Evolutionary conservation across 1,140 invertebrate genomes (phyloP).

Genomic region (Dreissena polymorpha): DNA sequence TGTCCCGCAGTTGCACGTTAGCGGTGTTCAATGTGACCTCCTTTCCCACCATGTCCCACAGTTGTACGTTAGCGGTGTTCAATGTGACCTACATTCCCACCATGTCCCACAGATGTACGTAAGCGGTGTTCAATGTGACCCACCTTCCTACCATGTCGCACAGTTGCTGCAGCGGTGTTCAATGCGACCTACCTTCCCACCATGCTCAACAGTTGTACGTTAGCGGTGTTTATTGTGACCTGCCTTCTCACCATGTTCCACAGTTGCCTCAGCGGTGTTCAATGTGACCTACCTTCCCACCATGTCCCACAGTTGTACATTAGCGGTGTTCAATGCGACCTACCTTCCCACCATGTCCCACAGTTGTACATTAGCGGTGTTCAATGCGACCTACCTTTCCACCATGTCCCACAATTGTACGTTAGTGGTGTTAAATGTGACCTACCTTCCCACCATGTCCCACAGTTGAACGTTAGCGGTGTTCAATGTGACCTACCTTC

Average conservation of each 20-base stretch:
- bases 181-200: slow-evolving; percentile 42
- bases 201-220: slow-evolving; percentile 54
- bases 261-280: slow-evolving; percentile 52
- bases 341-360: slow-evolving; percentile 55
- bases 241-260: slow-evolving; percentile 53
- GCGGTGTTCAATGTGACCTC: slow-evolving; percentile 7
- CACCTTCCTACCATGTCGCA: slow-evolving; percentile 54
- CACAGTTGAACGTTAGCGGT: too few relatives aligned
- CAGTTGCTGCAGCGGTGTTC: slow-evolving; percentile 53
- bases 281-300: slow-evolving; percentile 40
- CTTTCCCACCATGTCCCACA: slow-evolving; percentile 54
- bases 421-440: too few relatives aligned
- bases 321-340: neutral
- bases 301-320: slow-evolving; percentile 55
- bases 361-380: too few relatives aligned
- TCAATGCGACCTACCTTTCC: slow-evolving; percentile 30
- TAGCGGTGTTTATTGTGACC: neutral
- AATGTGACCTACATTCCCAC: slow-evolving; percentile 40
- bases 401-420: slow-evolving; percentile 55
- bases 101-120: slow-evolving; percentile 55
- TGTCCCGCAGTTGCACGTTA: slow-evolving; percentile 49
- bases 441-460: slow-evolving; percentile 53
- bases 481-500: slow-evolving; percentile 28
- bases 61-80: too few relatives aligned
- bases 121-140: neutral